Base-by-base conservation (phyloP, 2,113 vertebrate genomes). In the Dolichotis patagonum region DNA sequence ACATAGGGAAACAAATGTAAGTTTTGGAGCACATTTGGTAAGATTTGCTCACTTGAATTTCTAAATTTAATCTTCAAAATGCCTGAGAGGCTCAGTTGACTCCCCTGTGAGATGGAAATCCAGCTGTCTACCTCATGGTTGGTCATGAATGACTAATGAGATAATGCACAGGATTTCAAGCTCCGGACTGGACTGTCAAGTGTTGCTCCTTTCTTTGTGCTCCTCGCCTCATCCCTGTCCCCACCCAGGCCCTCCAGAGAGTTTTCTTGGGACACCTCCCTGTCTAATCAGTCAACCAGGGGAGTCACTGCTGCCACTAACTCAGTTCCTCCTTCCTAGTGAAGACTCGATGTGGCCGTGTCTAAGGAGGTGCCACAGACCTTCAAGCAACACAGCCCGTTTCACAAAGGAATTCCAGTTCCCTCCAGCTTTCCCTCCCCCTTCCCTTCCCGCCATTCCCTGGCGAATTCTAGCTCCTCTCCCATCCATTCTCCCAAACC, bases 71-170 rank as follows among this genome's bases (percentile, higher is more conserved):
- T 62, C 82, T 73, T 71, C 38, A n/a, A 80, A 87, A 58, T 20
- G 35, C 4, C 58, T n/a, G 14, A 8, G 9, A 92, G 32, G 28
- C 62, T 93, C 88, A n/a, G 22, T 96, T 84, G 95, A 49, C 80
- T 87, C 90, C 73, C 85, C 93, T 86, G 30, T 60, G 56, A 94
- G 81, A n/a, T 38, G 17, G 71, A 81, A 96, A 82, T 88, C 19
- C 20, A 28, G 11, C 89, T 7, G 54, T 28, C 5, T 56, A 32
- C 4, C 3, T n/a, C 19, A 22, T 35, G 16, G 3, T 73, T 88
- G 65, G n/a, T 91, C 49, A 77, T 30, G 9, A 38, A 24, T 58
- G 49, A 17, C 58, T 46, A 58, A 46, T 14, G 1, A 20, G 35
- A 41, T 52, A 46, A 69, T n/a, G 41, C 38, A 60, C 65, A 75